A percentile compares a stretch with the other conserved stretches of the same genome.
Evolutionary conservation across 1,140 invertebrate genomes (phyloP).

Genomic region (Cydia strobilella): DNA sequence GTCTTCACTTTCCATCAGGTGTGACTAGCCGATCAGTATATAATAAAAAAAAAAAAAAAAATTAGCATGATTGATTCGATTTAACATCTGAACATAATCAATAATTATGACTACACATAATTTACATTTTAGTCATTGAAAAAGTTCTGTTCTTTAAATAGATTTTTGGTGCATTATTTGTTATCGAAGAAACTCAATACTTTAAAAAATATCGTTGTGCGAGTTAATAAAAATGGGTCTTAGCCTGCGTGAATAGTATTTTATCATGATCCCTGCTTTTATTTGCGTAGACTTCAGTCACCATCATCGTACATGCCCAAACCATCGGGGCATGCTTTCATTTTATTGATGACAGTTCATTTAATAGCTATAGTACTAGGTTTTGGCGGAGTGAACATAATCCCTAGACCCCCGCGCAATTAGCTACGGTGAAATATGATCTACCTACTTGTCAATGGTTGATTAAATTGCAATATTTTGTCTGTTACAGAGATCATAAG

Average conservation of each 20-base stretch:
- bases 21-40: no score
- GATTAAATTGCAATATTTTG: slow-evolving; percentile 27
- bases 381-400: background rate
- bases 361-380: slow-evolving; percentile 18
- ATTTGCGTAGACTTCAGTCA: slow-evolving; percentile 28
- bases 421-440: slow-evolving; percentile 10
- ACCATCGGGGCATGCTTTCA: slow-evolving; percentile 26
- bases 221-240: slow-evolving; percentile 1
- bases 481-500: slow-evolving; percentile 87
- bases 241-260: slow-evolving; percentile 13
- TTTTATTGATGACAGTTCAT: slow-evolving; percentile 27
- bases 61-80: background rate
- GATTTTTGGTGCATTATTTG: background rate
- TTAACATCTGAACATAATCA: background rate
- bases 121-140: background rate
- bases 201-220: no score
- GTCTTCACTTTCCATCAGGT: no score
- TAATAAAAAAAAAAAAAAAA: no score
- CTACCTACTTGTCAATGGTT: slow-evolving; percentile 28
- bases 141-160: background rate
- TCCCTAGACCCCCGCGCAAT: slow-evolving; percentile 7
- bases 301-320: slow-evolving; percentile 14
- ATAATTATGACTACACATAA: slow-evolving; percentile 4
- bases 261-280: slow-evolving; percentile 22
- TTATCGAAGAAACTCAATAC: background rate